phyloP scores from a whole-genome alignment of 1,140 invertebrate species.

The Formica selysi region DNA sequence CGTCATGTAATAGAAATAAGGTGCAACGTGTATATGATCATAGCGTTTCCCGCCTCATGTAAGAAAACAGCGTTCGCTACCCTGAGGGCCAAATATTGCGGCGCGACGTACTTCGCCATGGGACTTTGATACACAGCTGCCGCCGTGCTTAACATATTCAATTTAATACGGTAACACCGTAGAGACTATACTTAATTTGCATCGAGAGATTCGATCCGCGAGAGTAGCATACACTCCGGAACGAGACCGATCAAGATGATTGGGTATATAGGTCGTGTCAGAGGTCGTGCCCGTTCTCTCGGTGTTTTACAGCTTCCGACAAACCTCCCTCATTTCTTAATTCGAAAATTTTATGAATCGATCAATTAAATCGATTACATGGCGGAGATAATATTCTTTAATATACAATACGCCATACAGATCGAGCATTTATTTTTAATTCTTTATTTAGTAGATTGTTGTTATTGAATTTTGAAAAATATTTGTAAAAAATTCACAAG shows the following conservation, averaged over 20 bases:
- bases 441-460: background rate
- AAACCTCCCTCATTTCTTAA: background rate
- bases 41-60: slow-evolving; percentile 36
- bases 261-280: slow-evolving; percentile 17
- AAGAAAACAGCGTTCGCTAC: slow-evolving; percentile 60
- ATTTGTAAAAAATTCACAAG: background rate
- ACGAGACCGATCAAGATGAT: slow-evolving; percentile 51
- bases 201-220: slow-evolving; percentile 58
- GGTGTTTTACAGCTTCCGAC: background rate
- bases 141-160: slow-evolving; percentile 61
- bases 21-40: slow-evolving; percentile 36
- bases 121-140: slow-evolving; percentile 64
- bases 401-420: background rate
- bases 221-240: slow-evolving; percentile 27
- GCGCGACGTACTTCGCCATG: slow-evolving; percentile 50
- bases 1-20: slow-evolving; percentile 54
- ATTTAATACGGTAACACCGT: slow-evolving; percentile 63
- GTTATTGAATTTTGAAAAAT: background rate
- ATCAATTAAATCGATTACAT: background rate
- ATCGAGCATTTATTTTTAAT: background rate
- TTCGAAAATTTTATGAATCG: background rate
- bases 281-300: background rate
- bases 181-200: slow-evolving; percentile 59
- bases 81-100: slow-evolving; percentile 59
- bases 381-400: background rate